Conservation (phyloP, 2,888 invertebrate species). For the Atherix ibis region DNA sequence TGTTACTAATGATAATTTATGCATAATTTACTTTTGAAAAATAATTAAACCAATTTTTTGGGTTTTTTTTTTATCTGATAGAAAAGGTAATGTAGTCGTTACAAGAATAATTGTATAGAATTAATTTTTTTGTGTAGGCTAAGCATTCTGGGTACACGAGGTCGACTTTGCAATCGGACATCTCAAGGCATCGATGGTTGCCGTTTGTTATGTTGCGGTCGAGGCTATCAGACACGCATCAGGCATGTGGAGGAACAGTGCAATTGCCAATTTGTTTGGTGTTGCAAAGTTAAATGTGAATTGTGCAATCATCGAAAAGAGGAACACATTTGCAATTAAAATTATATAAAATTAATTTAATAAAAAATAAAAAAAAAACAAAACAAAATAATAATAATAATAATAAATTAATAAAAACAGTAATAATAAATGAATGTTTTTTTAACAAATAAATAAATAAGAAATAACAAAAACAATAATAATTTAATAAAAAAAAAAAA, state of each 20-base stretch:
- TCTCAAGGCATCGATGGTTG: conserved; percentile 78
- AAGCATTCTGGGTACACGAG: conserved; percentile 68
- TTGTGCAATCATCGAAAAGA: conserved; percentile 63
- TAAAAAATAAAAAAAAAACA: background rate
- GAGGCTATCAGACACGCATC: conserved; percentile 73
- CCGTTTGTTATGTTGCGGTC: conserved; percentile 70
- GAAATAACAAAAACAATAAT: background rate
- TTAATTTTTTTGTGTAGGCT: too few species aligned
- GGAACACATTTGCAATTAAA: conserved; percentile 73
- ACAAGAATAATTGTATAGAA: too few species aligned
- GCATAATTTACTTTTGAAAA: too few species aligned
- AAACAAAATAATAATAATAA: conserved; percentile 4
- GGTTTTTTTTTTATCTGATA: too few species aligned
- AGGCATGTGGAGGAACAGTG: conserved; percentile 75
- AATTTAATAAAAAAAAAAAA: background rate
- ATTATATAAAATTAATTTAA: conserved; percentile 4
- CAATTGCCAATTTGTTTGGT: conserved; percentile 81
- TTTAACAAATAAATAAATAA: background rate
- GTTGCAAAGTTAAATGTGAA: conserved; percentile 76
- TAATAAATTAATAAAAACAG: background rate
- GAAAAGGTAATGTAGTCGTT: too few species aligned
- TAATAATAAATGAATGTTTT: background rate
- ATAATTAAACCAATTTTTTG: too few species aligned
- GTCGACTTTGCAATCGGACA: conserved; percentile 68
- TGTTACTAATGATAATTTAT: too few species aligned